Base-by-base conservation (phyloP, 2,888 invertebrate species). In the Watsonalla binaria region DNA sequence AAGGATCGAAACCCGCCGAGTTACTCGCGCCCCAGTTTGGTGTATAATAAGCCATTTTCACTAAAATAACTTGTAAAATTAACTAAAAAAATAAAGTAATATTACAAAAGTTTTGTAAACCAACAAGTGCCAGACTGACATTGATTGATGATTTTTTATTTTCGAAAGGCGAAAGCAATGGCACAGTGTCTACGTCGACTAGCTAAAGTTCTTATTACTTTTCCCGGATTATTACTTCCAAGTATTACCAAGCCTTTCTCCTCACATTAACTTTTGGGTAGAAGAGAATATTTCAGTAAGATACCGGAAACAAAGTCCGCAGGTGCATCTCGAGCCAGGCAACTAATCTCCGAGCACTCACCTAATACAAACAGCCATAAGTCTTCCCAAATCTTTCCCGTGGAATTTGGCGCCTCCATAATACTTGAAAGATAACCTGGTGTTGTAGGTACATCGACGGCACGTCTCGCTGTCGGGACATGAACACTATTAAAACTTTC, bases 401-500 rank as follows among this genome's bases (percentile, higher is more conserved):
- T 15, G 13, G 9, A 39, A 37, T 39, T 39, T 49, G 9, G 9
- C 37, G 14, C 37, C 9, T 58, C 54, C 60, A 57, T 59, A 61
- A 61, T 64, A 62, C 58, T 59, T 57, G 42, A 5, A 42, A 42
- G 63, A 63, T 57, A 64, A 65, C 66, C 62, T 68, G 65, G 63
- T 56, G 61, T 24, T 8, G 46, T 47, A 8, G 46, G 63, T 64
- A 66, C 65, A 66, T 71, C 66, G 72, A 66, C 73, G 62, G 53
- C 55, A 57, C 60, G 62, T 62, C 66, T 70, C 71, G 70, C 78
- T 75, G 71, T 46, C 59, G 79, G 74, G 80, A 80, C 77, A 72
- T 65, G 79, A 82, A 86, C 82, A 77, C 88, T 87, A 88, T 88
- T 89, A 88, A 87, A 88, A 89, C 82, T 89, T 89, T 67, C 54